These are phyloP conservation scores for Akabosia matsudoensis DNA, from an alignment of 1,140 invertebrate genomes.

Conservation along the genomic window DNA sequence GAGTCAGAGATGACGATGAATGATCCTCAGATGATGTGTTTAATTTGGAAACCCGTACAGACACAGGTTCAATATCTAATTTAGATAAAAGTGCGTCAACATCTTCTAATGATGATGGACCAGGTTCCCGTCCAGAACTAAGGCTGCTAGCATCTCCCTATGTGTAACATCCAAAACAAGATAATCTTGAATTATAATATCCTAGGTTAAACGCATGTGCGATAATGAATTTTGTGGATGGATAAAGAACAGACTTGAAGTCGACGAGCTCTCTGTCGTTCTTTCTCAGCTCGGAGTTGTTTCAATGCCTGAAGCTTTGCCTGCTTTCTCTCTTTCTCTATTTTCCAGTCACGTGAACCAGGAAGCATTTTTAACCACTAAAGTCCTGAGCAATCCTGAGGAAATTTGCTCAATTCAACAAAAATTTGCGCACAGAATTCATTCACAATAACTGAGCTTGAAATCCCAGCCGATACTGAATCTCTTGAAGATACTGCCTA, in stretches of 20 bases:
- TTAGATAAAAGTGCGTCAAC: constrained; percentile 14
- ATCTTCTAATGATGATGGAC: constrained; percentile 24
- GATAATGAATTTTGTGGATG: too few species aligned
- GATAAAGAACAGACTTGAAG: constrained; percentile 44
- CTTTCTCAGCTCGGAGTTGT: constrained; percentile 35
- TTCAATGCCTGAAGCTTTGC: constrained; percentile 43
- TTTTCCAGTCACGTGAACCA: constrained; percentile 42
- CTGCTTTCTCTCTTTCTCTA: constrained; percentile 45
- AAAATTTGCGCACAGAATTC: too few species aligned
- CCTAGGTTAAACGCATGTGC: too few species aligned
- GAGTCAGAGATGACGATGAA: constrained; percentile 13
- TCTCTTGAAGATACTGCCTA: too few species aligned
- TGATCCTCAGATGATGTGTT: constrained; percentile 7
- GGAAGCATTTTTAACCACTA: constrained; percentile 39
- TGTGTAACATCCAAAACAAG: neutral
- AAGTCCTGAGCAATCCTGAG: too few species aligned
- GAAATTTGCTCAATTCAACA: too few species aligned
- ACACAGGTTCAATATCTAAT: constrained; percentile 24
- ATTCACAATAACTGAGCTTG: too few species aligned
- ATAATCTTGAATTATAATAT: too few species aligned
- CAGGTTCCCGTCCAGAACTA: constrained; percentile 5
- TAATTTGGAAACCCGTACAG: neutral
- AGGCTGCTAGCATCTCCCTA: constrained; percentile 13
- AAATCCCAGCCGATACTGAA: too few species aligned
- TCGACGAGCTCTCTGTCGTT: constrained; percentile 26